Evolutionary conservation across 2,113 vertebrate genomes (phyloP).

Genomic region (Lonchura striata): DNA sequence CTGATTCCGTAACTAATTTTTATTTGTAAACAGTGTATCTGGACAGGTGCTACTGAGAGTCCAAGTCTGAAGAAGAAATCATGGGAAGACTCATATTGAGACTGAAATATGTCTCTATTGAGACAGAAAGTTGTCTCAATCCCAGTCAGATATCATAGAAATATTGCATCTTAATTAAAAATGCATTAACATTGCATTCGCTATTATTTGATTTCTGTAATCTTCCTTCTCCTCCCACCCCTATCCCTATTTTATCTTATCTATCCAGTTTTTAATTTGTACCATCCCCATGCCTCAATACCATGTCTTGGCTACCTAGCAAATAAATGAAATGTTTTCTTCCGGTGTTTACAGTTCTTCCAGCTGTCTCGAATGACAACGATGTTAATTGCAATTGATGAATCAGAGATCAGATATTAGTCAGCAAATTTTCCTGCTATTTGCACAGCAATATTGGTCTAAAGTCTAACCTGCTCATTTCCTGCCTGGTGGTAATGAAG

Average conservation of each 20-base stretch:
- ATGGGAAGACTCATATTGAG: not conserved
- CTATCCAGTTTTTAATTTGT: not conserved
- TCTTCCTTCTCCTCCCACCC: not conserved
- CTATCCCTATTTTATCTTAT: not conserved
- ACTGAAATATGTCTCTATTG: not conserved
- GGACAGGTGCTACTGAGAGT: not conserved
- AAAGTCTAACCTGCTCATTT: slow-evolving; percentile 51
- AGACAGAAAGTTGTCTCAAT: not conserved
- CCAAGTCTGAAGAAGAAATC: not conserved
- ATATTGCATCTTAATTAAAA: not conserved
- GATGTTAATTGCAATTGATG: not conserved
- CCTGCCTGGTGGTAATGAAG: slow-evolving; percentile 25
- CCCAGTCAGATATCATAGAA: not conserved
- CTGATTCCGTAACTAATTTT: not conserved
- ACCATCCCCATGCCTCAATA: not conserved
- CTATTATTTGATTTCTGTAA: not conserved
- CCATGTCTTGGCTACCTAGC: not conserved
- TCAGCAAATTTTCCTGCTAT: slow-evolving; percentile 50
- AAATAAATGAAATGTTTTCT: not conserved
- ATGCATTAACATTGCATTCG: not conserved
- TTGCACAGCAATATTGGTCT: not conserved
- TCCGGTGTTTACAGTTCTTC: not conserved
- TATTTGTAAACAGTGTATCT: not conserved
- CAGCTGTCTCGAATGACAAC: not conserved
- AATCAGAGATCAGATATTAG: slow-evolving; percentile 31